Evolutionary conservation across 2,113 vertebrate genomes (phyloP), one percentile per base, ranked within the genome.

Genomic region (Antechinus stuartii): DNA sequence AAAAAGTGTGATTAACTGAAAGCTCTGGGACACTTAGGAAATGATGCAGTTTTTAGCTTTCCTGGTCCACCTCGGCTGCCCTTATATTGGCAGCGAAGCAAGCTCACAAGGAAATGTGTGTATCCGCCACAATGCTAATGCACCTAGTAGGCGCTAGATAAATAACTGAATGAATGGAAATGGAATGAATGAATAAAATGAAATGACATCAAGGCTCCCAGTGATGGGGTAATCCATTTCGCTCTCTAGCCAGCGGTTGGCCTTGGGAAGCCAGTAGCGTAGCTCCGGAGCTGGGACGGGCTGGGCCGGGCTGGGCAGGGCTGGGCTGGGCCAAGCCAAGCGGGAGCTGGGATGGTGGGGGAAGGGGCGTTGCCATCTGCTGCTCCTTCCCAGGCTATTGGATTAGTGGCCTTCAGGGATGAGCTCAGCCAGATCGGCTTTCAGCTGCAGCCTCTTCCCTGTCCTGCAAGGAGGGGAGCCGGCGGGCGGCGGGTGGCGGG

Each of bases 341-440:
- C 76, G 94, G 97, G 97, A 93, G 96, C 94, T 96, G 92, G 93
- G 96, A 95, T 91, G 96, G 97, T 96, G 96, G 97, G 97, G 98
- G 98, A 98, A 98, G 98, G 98, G 98, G 98, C 98, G 98, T 98
- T 98, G 95, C 98, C 98, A 96, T 98, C 98, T 98, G 98, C 98
- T 98, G 98, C 98, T 98, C 98, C 98, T 99, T 99, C 98, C 98
- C 94, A 97, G 97, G 98, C 97, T 98, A 98, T 98, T 99, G 99
- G 98, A 98, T 98, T 98, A 98, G 98, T 98, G 98, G 98, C 98
- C 98, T 97, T 98, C 97, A 93, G 98, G 98, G 98, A 99, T 99
- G 99, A 99, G 98, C 98, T 99, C 98, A 99, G 98, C 98, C 97
- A 98, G 98, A 98, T 99, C 98, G 98, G 98, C 98, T 99, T 99